phyloP scores from a whole-genome alignment of 1,140 invertebrate genomes.

The Asobara japonica region DNA sequence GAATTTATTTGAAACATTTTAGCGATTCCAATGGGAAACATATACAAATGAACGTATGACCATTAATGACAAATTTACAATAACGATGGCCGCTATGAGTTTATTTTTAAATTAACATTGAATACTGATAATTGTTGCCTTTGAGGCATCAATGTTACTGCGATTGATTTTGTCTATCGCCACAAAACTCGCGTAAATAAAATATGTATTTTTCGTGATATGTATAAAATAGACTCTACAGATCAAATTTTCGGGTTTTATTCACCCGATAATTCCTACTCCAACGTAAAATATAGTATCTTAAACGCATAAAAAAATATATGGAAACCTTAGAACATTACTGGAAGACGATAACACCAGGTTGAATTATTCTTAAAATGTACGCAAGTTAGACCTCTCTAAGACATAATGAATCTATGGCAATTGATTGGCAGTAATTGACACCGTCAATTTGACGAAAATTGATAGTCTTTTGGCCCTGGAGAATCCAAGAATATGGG shows the following conservation, averaged over 20 bases:
- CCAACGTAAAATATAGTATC: constrained; percentile 14
- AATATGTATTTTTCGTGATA: not conserved
- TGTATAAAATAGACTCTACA: constrained; percentile 1
- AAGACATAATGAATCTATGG: constrained; percentile 44
- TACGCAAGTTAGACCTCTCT: not conserved
- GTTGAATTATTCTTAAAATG: constrained; percentile 22
- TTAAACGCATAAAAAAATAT: constrained; percentile 1
- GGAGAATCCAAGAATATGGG: constrained; percentile 30
- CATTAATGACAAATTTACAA: not conserved
- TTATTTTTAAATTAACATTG: not conserved
- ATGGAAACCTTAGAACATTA: constrained; percentile 30
- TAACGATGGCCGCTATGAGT: not conserved
- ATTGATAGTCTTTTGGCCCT: constrained; percentile 16
- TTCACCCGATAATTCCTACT: not conserved
- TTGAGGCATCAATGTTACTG: not conserved
- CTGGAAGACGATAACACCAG: constrained; percentile 32
- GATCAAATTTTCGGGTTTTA: no score
- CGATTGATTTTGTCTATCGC: not conserved
- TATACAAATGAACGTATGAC: not conserved
- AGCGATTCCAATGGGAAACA: not conserved
- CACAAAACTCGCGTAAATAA: not conserved
- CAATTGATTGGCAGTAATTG: constrained; percentile 51
- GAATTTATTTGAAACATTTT: not conserved
- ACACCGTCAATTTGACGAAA: not conserved
- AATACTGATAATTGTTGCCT: not conserved